Base-by-base conservation (phyloP, 1,140 invertebrate species). In the Melitaea cinxia region DNA sequence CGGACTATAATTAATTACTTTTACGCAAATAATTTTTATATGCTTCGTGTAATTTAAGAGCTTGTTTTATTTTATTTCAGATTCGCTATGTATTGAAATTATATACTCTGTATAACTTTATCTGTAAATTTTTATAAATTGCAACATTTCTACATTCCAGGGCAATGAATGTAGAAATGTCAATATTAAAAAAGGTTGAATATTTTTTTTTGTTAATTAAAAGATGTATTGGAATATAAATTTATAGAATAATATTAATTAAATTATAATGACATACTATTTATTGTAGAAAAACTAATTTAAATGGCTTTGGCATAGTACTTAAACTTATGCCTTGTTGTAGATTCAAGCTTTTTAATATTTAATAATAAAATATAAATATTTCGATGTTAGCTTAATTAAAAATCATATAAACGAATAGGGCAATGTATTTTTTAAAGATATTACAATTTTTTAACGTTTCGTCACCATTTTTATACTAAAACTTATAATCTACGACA, bases 101-200 rank as follows among this genome's bases (percentile, higher is more conserved):
- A 7, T 45, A 19, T 17, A 37, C 12, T 17, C 2, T 7, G 7
- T 19, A 17, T 2, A 19, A 45, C 15, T 45, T 45, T 17, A 17
- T 19, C 4, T 19, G 21, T 7, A 19, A 23, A 55, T 26, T 26
- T 45, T 26, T 10, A 59, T 24, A 56, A 50, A 39, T 54, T 54
- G 23, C 1, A 58, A 58, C 65, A 77, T 81, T 82, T 84, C 75
- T 84, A 74, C 73, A 83, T 76, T 85, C 78, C 49, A 21, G 86
- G 86, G 86, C 86, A 89, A 89, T 89, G 77, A 81, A 75, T 88
- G 64, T 69, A 79, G 73, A 85, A 78, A 80, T 80, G 68, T 75
- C 5, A 19, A 17, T 42, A 7, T 10, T 52, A 14, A n/a, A 14
- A 47, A 3, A 4, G 1, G 6, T 14, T 39, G 2, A 17, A 17